Evolutionary conservation across 2,113 vertebrate species (phyloP).

Genomic region (Mobula hypostoma): DNA sequence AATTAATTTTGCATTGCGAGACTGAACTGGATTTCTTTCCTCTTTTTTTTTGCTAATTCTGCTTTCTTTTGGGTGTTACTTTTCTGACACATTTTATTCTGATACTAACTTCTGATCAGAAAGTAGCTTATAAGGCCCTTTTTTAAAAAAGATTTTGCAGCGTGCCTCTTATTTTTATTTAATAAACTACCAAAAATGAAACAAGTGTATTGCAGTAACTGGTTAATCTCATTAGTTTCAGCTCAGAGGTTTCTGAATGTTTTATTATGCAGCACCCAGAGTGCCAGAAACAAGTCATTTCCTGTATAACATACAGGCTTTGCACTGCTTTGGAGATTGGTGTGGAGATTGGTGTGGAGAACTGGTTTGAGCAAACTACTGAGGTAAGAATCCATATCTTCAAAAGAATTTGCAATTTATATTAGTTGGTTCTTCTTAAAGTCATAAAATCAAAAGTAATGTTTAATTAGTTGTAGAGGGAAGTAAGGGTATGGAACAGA

Average conservation of each 20-base stretch:
- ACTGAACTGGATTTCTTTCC: neutral
- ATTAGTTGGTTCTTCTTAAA: neutral
- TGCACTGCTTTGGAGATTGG: neutral
- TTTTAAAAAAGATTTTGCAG: neutral
- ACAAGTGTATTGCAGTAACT: neutral
- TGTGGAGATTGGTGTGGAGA: neutral
- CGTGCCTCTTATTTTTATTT: neutral
- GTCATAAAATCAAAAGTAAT: neutral
- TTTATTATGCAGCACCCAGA: no score
- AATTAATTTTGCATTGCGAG: neutral
- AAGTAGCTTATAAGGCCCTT: neutral
- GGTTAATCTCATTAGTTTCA: neutral
- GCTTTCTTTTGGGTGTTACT: neutral
- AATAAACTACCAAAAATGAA: neutral
- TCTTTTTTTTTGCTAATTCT: neutral
- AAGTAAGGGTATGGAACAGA: neutral
- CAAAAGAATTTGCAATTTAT: neutral
- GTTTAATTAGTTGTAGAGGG: neutral
- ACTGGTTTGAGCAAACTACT: neutral
- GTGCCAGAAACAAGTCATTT: neutral
- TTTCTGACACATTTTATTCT: neutral
- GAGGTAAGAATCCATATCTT: constrained; percentile 26
- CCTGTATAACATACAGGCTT: neutral
- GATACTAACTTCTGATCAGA: neutral
- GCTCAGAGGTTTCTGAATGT: neutral